Evolutionary conservation across 1,140 invertebrate genomes (phyloP).

Genomic region (Solenopsis fugax): DNA sequence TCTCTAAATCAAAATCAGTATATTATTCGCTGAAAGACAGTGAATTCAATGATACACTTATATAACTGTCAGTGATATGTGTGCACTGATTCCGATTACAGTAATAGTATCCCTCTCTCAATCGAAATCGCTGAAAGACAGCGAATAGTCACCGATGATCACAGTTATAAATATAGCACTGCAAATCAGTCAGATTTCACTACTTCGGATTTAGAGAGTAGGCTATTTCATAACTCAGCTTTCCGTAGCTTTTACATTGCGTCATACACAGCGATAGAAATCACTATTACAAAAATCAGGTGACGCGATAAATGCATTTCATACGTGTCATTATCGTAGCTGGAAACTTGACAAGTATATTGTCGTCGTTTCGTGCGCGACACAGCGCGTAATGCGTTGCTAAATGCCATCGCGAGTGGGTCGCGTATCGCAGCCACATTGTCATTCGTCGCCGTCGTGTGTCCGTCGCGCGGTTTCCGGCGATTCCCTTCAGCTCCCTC

Average conservation of each 20-base stretch:
- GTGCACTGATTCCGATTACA: no score
- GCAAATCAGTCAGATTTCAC: no score
- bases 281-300: neutral
- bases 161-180: no score
- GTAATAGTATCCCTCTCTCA: no score
- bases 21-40: no score
- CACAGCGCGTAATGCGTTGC: neutral
- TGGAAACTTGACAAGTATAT: constrained; percentile 38
- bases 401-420: constrained; percentile 11
- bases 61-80: no score
- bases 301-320: constrained; percentile 1
- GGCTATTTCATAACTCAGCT: neutral
- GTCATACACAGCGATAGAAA: neutral
- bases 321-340: neutral
- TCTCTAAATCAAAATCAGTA: no score
- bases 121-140: no score
- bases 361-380: neutral
- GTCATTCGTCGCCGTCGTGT: constrained; percentile 5
- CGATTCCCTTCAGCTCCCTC: constrained; percentile 57
- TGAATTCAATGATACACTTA: no score
- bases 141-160: no score
- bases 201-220: no score
- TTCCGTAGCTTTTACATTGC: constrained; percentile 8
- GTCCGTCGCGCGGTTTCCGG: constrained; percentile 45
- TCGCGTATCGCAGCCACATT: constrained; percentile 7